A percentile compares a stretch with the other conserved stretches of the same genome.
These are phyloP conservation scores for Pristionchus exspectatus DNA, from an alignment of 2,888 invertebrate species.

Conservation along the genomic window DNA sequence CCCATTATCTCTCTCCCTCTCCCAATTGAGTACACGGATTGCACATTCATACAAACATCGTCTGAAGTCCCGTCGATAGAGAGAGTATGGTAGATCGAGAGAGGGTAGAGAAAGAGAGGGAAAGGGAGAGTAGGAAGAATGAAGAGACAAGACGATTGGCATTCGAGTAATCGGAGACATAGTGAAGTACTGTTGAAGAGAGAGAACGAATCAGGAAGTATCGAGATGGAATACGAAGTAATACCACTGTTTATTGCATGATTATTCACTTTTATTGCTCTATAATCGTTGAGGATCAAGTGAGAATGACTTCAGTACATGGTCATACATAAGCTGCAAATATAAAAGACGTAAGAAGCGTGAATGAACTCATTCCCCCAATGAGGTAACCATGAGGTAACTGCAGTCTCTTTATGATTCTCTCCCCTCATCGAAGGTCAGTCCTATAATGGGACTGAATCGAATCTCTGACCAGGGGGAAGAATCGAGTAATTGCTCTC, in stretches of 20 bases:
- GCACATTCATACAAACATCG: not conserved
- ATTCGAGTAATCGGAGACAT: slow-evolving; percentile 26
- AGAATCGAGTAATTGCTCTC: not conserved
- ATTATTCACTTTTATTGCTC: not conserved
- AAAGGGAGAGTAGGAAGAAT: not conserved
- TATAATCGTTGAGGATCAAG: not conserved
- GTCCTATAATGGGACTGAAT: slow-evolving; percentile 26
- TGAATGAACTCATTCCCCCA: not conserved
- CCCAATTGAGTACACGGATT: slow-evolving; percentile 25
- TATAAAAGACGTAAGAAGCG: not conserved
- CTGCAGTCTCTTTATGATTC: not conserved
- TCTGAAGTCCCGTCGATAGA: not conserved
- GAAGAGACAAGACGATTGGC: not conserved
- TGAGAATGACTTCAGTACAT: not conserved
- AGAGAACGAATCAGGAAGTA: not conserved
- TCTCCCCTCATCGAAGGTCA: not conserved
- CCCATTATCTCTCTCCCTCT: slow-evolving; percentile 6
- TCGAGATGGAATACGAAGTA: not conserved
- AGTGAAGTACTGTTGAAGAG: slow-evolving; percentile 34
- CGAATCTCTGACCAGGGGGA: not conserved
- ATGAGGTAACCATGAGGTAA: slow-evolving; percentile 7
- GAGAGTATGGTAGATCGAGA: not conserved
- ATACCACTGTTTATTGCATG: not conserved
- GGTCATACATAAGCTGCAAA: not conserved
- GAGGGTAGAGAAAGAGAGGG: slow-evolving; percentile 29